Evolutionary conservation across 2,797 vertebrate species (phyloP).

Genomic region (Acipenser ruthenus): DNA sequence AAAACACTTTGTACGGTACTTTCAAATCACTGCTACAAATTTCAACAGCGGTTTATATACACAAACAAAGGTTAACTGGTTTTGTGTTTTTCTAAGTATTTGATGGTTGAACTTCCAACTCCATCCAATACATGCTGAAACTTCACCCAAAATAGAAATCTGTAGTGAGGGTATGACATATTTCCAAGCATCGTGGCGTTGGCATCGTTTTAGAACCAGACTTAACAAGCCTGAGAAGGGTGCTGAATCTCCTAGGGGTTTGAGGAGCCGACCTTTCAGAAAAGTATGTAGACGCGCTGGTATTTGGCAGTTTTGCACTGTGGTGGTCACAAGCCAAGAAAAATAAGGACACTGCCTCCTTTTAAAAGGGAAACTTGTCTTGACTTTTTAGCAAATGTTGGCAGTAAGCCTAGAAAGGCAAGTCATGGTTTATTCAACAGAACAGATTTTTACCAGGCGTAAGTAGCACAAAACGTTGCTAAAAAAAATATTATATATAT

Average conservation of each 20-base stretch:
- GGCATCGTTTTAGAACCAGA: background rate
- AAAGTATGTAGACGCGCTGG: conserved; percentile 1
- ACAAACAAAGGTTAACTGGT: conserved; percentile 28
- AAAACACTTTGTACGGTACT: conserved; percentile 34
- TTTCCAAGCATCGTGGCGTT: background rate
- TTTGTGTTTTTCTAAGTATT: conserved; percentile 24
- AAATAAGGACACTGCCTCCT: conserved; percentile 15
- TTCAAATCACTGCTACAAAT: conserved; percentile 32
- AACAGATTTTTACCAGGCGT: conserved; percentile 7
- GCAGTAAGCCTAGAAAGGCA: conserved; percentile 6
- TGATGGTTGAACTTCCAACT: conserved; percentile 16
- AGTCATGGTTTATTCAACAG: conserved; percentile 19
- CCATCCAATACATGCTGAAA: conserved; percentile 9
- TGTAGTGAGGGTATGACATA: conserved; percentile 9
- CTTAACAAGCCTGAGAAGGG: background rate
- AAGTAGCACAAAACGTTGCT: background rate
- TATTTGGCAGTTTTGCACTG: conserved; percentile 9
- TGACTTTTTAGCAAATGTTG: conserved; percentile 11
- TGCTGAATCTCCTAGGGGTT: background rate
- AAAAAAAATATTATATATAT: background rate
- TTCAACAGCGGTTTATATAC: conserved; percentile 6
- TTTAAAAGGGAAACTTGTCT: conserved; percentile 10
- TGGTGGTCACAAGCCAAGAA: conserved; percentile 9
- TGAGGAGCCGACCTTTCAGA: conserved; percentile 5
- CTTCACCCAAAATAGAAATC: conserved; percentile 31